phyloP scores from a whole-genome alignment of 2,888 invertebrate species.

The Parnassius smintheus region DNA sequence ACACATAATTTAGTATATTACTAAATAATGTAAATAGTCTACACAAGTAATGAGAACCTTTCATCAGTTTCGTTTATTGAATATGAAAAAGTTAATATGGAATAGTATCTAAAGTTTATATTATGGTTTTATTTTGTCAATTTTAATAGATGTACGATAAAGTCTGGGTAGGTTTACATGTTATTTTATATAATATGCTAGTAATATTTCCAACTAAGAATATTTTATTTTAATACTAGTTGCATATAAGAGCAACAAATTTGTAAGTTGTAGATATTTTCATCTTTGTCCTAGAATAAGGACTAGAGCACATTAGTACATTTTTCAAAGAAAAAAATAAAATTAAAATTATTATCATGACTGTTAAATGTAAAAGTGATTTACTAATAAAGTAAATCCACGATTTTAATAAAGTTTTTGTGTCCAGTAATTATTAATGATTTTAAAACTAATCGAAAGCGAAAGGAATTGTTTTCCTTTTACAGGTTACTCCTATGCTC shows the following conservation, averaged over 20 bases:
- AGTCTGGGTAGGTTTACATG: conserved; percentile 64
- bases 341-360: too few relatives aligned
- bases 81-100: conserved; percentile 55
- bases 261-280: conserved; percentile 2
- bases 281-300: conserved; percentile 6
- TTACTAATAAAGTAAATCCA: too few relatives aligned
- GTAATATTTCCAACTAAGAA: conserved; percentile 47
- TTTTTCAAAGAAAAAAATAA: too few relatives aligned
- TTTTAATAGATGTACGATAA: conserved; percentile 59
- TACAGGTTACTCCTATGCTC: too few relatives aligned
- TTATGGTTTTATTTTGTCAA: conserved; percentile 59
- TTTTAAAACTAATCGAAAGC: too few relatives aligned
- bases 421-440: too few relatives aligned
- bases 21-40: conserved; percentile 76
- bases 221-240: conserved; percentile 35
- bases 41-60: conserved; percentile 55
- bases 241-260: neutral
- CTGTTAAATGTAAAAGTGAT: too few relatives aligned
- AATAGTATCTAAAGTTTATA: conserved; percentile 40
- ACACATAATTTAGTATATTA: conserved; percentile 79
- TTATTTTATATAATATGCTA: conserved; percentile 61
- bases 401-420: too few relatives aligned
- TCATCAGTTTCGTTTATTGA: conserved; percentile 60
- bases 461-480: too few relatives aligned
- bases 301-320: conserved; percentile 1